These are phyloP conservation scores for Oncorhynchus nerka DNA, from an alignment of 2,113 vertebrate species.

Conservation along the genomic window DNA sequence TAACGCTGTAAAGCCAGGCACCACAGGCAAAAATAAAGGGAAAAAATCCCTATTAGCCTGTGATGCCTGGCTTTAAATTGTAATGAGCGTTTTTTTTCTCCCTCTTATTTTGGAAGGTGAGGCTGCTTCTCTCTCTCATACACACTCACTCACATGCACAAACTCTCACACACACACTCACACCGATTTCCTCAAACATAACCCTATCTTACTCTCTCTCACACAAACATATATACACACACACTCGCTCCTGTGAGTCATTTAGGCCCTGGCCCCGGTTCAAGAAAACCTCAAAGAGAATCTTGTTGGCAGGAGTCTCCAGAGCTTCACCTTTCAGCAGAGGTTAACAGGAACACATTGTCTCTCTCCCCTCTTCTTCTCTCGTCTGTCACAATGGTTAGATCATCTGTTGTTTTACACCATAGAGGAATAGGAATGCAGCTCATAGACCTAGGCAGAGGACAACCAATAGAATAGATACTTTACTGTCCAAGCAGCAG, in stretches of 20 bases:
- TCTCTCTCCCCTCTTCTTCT: slow-evolving; percentile 50
- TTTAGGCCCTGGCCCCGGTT: slow-evolving; percentile 68
- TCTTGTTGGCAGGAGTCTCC: slow-evolving; percentile 64
- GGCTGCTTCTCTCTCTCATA: neutral
- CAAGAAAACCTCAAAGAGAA: slow-evolving; percentile 65
- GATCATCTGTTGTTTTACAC: slow-evolving; percentile 55
- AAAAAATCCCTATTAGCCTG: no score
- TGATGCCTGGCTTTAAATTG: neutral
- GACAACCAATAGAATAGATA: slow-evolving; percentile 18
- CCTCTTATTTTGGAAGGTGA: neutral
- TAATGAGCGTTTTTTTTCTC: slow-evolving; percentile 20
- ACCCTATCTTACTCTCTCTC: neutral
- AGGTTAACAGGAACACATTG: slow-evolving; percentile 60
- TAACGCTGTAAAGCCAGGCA: no score
- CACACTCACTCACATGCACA: neutral
- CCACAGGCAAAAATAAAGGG: no score
- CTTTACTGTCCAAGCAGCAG: neutral
- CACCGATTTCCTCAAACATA: neutral
- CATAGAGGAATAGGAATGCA: slow-evolving; percentile 23
- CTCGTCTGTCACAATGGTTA: slow-evolving; percentile 50
- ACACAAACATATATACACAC: slow-evolving; percentile 21
- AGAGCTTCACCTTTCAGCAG: slow-evolving; percentile 62
- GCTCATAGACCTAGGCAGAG: slow-evolving; percentile 21
- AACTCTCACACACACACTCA: slow-evolving; percentile 7
- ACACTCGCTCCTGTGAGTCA: slow-evolving; percentile 61